Evolutionary conservation across 2,888 invertebrate species (phyloP).

Genomic region (Athrips mouffetella): DNA sequence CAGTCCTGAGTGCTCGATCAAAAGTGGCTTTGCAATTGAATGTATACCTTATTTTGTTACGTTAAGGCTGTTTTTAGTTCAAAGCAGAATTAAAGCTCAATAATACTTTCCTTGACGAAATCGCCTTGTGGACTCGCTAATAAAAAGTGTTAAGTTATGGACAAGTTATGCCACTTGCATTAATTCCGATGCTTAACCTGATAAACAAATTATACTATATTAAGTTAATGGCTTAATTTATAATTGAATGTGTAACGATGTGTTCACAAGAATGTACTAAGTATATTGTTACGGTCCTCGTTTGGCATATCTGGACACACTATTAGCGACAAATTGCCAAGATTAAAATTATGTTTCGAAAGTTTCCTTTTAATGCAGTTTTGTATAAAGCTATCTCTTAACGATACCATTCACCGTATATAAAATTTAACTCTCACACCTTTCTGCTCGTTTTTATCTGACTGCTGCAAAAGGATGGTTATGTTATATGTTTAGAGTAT

Average conservation of each 20-base stretch:
- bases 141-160: conserved; percentile 77
- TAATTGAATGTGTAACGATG: conserved; percentile 72
- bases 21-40: conserved; percentile 26
- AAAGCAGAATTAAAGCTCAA: conserved; percentile 33
- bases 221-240: conserved; percentile 78
- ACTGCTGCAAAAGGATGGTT: no score
- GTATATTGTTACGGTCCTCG: conserved; percentile 63
- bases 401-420: conserved; percentile 41
- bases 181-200: conserved; percentile 77
- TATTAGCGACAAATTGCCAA: conserved; percentile 60
- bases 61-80: conserved; percentile 40
- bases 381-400: conserved; percentile 38
- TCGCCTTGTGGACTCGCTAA: conserved; percentile 73
- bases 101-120: conserved; percentile 70
- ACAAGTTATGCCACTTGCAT: conserved; percentile 76
- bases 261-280: conserved; percentile 66
- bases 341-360: conserved; percentile 33
- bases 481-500: no score
- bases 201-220: conserved; percentile 78
- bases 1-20: conserved; percentile 56
- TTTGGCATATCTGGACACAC: conserved; percentile 53
- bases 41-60: conserved; percentile 32
- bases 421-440: conserved; percentile 47
- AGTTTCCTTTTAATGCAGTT: conserved; percentile 33
- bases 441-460: conserved; percentile 37